Conservation (phyloP, 2,113 vertebrate species). For the Stercorarius parasiticus region DNA sequence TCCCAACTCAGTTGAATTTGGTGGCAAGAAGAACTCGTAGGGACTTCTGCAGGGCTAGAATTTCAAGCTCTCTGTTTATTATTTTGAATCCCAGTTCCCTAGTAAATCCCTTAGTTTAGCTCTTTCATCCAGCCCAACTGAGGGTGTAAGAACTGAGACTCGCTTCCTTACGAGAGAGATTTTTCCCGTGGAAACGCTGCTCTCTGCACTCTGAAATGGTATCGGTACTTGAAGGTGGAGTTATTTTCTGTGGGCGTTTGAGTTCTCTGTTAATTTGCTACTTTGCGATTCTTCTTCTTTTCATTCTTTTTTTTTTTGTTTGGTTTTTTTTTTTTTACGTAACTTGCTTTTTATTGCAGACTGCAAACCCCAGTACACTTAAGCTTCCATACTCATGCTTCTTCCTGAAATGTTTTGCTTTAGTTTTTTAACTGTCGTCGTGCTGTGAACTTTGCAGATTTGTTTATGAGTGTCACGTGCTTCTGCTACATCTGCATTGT, state of each 20-base stretch:
- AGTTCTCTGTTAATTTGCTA: slow-evolving; percentile 45
- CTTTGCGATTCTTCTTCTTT: slow-evolving; percentile 33
- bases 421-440: slow-evolving; percentile 64
- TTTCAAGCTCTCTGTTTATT: background rate
- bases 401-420: slow-evolving; percentile 70
- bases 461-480: slow-evolving; percentile 84
- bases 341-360: slow-evolving; percentile 34
- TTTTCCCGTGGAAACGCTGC: background rate
- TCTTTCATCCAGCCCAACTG: background rate
- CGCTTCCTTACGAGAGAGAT: background rate
- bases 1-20: background rate
- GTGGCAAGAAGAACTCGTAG: background rate
- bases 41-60: background rate
- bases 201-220: slow-evolving; percentile 59
- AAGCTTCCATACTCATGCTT: slow-evolving; percentile 71
- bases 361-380: slow-evolving; percentile 4
- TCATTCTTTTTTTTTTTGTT: background rate
- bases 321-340: background rate
- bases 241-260: slow-evolving; percentile 19
- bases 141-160: background rate
- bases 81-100: background rate
- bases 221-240: slow-evolving; percentile 27
- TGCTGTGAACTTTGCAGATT: slow-evolving; percentile 74
- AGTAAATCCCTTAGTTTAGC: background rate
- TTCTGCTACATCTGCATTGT: slow-evolving; percentile 92